These are phyloP conservation scores for Melanogrammus aeglefinus DNA, from an alignment of 2,797 vertebrate species.

Conservation along the genomic window DNA sequence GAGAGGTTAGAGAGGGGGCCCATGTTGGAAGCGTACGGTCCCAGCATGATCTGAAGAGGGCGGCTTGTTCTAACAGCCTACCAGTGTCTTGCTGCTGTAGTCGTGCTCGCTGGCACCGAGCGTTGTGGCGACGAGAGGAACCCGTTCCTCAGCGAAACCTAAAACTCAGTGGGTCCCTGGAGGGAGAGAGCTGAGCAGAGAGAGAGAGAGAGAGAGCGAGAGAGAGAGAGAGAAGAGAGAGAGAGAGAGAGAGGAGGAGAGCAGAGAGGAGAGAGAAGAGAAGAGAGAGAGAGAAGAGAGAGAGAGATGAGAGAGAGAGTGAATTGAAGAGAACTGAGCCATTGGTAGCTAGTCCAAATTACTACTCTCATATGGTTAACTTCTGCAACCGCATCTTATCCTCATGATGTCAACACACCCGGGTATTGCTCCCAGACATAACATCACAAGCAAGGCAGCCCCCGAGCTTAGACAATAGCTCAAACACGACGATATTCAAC, in stretches of 20 bases:
- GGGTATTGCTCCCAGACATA: too few species aligned
- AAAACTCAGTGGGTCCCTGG: constrained; percentile 89
- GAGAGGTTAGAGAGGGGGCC: not conserved
- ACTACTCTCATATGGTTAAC: not conserved
- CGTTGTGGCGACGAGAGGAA: constrained; percentile 76
- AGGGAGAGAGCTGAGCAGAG: constrained; percentile 57
- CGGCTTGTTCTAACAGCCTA: constrained; percentile 56
- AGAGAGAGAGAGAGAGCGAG: constrained; percentile 11
- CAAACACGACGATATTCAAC: not conserved
- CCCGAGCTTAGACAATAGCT: not conserved
- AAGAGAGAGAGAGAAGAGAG: constrained; percentile 31
- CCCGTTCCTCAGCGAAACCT: constrained; percentile 86
- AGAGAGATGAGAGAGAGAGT: not conserved
- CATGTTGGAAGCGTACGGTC: constrained; percentile 10
- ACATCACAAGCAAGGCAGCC: not conserved
- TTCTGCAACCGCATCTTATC: not conserved
- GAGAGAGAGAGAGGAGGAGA: constrained; percentile 18
- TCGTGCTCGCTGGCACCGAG: constrained; percentile 67
- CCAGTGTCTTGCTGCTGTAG: constrained; percentile 82
- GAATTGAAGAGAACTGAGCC: not conserved
- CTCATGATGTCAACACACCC: not conserved
- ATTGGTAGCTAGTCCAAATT: not conserved
- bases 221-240: constrained; percentile 3
- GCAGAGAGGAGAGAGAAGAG: not conserved
- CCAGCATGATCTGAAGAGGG: not conserved